phyloP scores from a whole-genome alignment of 2,888 invertebrate species.

The Pristionchus entomophagus region DNA sequence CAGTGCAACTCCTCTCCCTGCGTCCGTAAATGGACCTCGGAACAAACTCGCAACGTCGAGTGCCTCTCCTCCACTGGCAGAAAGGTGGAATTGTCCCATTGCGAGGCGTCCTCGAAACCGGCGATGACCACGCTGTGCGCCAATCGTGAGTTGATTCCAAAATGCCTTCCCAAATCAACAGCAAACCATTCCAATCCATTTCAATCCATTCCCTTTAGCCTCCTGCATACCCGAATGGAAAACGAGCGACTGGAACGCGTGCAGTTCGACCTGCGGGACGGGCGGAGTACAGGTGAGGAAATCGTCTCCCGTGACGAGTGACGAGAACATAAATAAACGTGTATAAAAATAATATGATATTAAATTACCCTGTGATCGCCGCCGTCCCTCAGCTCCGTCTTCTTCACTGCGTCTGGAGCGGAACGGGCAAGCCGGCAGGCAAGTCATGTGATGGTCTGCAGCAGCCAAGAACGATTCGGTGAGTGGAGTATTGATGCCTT shows the following conservation, averaged over 20 bases:
- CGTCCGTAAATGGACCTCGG: slow-evolving; percentile 85
- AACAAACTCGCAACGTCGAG: slow-evolving; percentile 84
- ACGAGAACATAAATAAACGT: too few species aligned
- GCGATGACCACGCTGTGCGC: slow-evolving; percentile 17
- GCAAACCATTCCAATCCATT: neutral
- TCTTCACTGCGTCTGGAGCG: slow-evolving; percentile 93
- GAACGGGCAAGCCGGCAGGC: slow-evolving; percentile 87
- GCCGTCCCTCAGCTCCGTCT: slow-evolving; percentile 87
- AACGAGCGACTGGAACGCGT: slow-evolving; percentile 92
- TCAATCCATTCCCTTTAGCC: slow-evolving; percentile 52
- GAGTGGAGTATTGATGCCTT: neutral
- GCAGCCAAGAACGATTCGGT: slow-evolving; percentile 44
- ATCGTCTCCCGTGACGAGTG: too few species aligned
- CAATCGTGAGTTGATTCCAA: slow-evolving; percentile 29
- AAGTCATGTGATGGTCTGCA: slow-evolving; percentile 82
- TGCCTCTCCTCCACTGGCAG: slow-evolving; percentile 80
- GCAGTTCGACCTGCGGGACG: slow-evolving; percentile 87
- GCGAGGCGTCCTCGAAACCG: slow-evolving; percentile 17
- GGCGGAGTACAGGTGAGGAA: slow-evolving; percentile 82
- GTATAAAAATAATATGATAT: too few species aligned
- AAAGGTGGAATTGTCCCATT: slow-evolving; percentile 77
- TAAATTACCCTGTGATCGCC: too few species aligned
- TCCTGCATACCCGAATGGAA: slow-evolving; percentile 86
- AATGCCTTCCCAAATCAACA: too few species aligned
- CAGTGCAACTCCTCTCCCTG: slow-evolving; percentile 61